A percentile compares a stretch with the other conserved stretches of the same genome.
These are phyloP conservation scores for Drosophila kanekoi DNA, from an alignment of 2,888 invertebrate species.

Conservation along the genomic window DNA sequence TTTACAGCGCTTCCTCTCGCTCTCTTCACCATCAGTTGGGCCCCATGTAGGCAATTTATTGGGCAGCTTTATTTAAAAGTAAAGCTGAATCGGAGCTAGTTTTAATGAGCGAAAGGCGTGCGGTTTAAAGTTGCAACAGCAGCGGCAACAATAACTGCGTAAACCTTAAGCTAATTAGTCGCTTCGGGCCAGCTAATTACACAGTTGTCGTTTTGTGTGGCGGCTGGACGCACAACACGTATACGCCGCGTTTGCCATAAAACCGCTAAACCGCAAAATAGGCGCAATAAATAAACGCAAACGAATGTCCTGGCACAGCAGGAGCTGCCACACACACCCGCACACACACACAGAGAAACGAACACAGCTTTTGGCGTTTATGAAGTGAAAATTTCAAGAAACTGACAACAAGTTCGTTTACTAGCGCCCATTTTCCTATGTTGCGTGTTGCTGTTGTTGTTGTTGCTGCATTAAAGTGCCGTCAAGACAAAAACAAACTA, in stretches of 20 bases:
- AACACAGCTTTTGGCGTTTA: slow-evolving; percentile 40
- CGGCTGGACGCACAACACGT: slow-evolving; percentile 25
- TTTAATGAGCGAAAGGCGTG: slow-evolving; percentile 40
- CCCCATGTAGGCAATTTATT: slow-evolving; percentile 52
- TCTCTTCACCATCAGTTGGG: not conserved
- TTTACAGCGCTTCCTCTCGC: not conserved
- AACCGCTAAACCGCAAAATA: slow-evolving; percentile 77
- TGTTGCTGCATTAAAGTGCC: slow-evolving; percentile 55
- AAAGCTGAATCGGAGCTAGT: slow-evolving; percentile 44
- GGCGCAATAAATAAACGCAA: slow-evolving; percentile 71
- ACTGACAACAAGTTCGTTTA: slow-evolving; percentile 40
- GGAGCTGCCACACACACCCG: slow-evolving; percentile 14
- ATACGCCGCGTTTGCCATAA: slow-evolving; percentile 66
- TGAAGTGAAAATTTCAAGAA: slow-evolving; percentile 67
- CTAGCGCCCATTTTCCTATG: slow-evolving; percentile 17
- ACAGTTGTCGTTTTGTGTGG: slow-evolving; percentile 36
- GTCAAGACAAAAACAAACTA: slow-evolving; percentile 62
- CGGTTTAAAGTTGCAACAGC: slow-evolving; percentile 38
- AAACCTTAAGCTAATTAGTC: slow-evolving; percentile 71
- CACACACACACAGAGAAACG: not conserved
- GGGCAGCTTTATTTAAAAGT: slow-evolving; percentile 55
- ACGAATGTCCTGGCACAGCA: slow-evolving; percentile 41
- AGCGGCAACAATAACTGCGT: slow-evolving; percentile 10
- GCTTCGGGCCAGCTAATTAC: slow-evolving; percentile 70
- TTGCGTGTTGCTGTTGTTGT: slow-evolving; percentile 14